phyloP scores from a whole-genome alignment of 2,113 vertebrate species.

The Leptobrachium ailaonicum region DNA sequence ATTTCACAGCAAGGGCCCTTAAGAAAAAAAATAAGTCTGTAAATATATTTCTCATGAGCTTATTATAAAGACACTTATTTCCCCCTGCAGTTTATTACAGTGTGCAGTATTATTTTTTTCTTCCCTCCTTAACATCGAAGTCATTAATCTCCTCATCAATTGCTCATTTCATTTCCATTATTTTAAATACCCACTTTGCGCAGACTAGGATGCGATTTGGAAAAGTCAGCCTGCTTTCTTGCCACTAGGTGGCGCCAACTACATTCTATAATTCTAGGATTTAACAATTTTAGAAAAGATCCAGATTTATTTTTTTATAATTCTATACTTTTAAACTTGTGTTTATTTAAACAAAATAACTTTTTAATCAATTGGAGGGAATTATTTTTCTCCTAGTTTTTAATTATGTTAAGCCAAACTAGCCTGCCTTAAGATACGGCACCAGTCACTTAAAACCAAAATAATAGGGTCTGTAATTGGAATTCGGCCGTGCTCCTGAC shows the following conservation, averaged over 20 bases:
- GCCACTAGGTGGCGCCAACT: slow-evolving; percentile 32
- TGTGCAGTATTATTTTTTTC: slow-evolving; percentile 6
- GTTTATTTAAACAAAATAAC: too few relatives aligned
- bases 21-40: neutral
- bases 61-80: slow-evolving; percentile 13
- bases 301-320: too few relatives aligned
- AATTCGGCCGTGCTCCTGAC: too few relatives aligned
- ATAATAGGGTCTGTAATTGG: too few relatives aligned
- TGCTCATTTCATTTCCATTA: neutral
- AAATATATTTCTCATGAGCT: neutral
- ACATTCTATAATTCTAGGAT: too few relatives aligned
- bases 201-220: neutral
- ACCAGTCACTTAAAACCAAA: too few relatives aligned
- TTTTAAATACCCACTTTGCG: neutral
- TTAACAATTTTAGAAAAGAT: too few relatives aligned
- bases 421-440: too few relatives aligned
- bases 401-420: too few relatives aligned
- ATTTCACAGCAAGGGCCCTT: slow-evolving; percentile 30
- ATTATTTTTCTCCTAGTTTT: too few relatives aligned
- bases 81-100: slow-evolving; percentile 14
- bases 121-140: neutral
- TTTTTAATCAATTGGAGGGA: too few relatives aligned
- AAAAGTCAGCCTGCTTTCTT: neutral
- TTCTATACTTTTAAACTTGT: too few relatives aligned
- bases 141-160: neutral